phyloP scores from a whole-genome alignment of 2,888 invertebrate species.

The Antheraea assamensis region DNA sequence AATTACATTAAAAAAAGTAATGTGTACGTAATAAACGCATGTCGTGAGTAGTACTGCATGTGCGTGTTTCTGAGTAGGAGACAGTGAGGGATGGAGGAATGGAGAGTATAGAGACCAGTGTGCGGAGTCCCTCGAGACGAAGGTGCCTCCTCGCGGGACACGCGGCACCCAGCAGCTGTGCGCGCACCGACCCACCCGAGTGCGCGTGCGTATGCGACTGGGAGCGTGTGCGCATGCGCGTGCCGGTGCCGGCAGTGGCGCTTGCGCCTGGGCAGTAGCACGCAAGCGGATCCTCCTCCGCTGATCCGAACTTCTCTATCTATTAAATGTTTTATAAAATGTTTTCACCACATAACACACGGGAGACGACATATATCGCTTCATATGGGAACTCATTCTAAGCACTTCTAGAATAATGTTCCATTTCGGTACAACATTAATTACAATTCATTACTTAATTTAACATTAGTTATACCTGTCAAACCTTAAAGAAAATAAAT shows the following conservation, averaged over 20 bases:
- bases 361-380: no score
- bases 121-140: constrained; percentile 90
- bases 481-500: background rate
- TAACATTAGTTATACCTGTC: no score
- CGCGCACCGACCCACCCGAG: constrained; percentile 85
- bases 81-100: background rate
- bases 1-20: no score
- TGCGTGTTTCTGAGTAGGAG: no score
- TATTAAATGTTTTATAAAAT: no score
- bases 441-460: no score
- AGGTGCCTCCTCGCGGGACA: constrained; percentile 93
- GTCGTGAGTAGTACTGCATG: background rate
- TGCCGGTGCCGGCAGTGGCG: constrained; percentile 24
- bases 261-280: constrained; percentile 83
- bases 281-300: constrained; percentile 85
- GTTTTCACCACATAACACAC: no score
- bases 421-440: no score
- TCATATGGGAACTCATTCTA: no score
- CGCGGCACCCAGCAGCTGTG: constrained; percentile 89
- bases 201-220: constrained; percentile 54
- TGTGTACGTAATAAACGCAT: background rate
- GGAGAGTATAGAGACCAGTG: constrained; percentile 72
- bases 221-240: constrained; percentile 61
- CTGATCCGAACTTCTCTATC: constrained; percentile 83
- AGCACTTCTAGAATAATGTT: no score